phyloP scores from a whole-genome alignment of 2,113 vertebrate genomes.

The Fulmarus glacialis region DNA sequence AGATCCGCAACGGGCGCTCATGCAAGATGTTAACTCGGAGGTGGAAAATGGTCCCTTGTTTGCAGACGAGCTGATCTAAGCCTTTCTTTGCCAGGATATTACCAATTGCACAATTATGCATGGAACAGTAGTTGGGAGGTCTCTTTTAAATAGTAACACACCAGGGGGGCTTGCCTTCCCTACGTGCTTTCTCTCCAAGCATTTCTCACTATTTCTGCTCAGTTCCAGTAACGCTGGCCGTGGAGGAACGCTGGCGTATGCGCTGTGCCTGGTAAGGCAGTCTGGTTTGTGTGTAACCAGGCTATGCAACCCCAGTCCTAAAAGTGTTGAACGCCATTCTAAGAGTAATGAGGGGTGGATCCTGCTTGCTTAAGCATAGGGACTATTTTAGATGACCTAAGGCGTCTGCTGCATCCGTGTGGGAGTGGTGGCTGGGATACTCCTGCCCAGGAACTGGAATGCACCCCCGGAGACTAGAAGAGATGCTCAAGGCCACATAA shows the following conservation, averaged over 20 bases:
- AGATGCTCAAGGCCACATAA: background rate
- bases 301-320: background rate
- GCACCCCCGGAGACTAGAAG: background rate
- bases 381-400: background rate
- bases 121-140: slow-evolving; percentile 8
- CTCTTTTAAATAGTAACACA: background rate
- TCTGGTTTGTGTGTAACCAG: background rate
- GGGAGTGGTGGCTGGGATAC: background rate
- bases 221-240: background rate
- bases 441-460: background rate
- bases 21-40: background rate
- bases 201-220: background rate
- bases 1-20: fast-evolving
- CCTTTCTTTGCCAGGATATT: slow-evolving; percentile 29
- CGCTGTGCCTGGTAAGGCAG: background rate
- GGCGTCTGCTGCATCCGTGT: background rate
- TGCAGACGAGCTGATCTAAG: background rate
- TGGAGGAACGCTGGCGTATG: fast-evolving
- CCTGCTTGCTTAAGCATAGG: background rate
- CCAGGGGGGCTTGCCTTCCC: background rate
- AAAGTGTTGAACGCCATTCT: background rate
- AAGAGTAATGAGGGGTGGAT: background rate
- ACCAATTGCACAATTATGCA: background rate
- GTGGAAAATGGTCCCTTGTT: background rate
- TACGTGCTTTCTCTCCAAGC: background rate